phyloP scores from a whole-genome alignment of 1,140 invertebrate genomes.

The Atta cephalotes region DNA sequence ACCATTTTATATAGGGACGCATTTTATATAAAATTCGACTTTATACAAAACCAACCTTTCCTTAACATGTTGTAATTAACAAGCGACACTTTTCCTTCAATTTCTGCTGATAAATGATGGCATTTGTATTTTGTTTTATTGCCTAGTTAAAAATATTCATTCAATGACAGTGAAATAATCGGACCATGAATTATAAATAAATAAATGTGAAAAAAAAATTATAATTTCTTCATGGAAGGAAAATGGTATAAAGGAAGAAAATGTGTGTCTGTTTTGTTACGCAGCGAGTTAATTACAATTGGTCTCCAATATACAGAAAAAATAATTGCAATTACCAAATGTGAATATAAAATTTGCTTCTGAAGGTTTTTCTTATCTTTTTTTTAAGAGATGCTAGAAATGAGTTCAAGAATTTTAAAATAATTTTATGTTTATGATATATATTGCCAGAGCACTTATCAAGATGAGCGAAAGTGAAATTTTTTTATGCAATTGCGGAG shows the following conservation, averaged over 20 bases:
- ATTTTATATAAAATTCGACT: not conserved
- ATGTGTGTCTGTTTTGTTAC: not conserved
- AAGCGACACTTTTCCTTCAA: conserved; percentile 32
- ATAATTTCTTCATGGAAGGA: conserved; percentile 11
- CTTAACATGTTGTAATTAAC: conserved; percentile 23
- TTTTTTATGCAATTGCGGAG: not conserved
- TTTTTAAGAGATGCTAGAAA: not conserved
- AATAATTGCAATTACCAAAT: conserved; percentile 43
- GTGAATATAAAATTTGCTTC: not conserved
- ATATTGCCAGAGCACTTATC: not conserved
- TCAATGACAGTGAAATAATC: not conserved
- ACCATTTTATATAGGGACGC: not conserved
- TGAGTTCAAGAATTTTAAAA: not conserved
- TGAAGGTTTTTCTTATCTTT: not conserved
- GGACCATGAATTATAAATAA: conserved; percentile 18
- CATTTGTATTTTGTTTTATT: conserved; percentile 14
- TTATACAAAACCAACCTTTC: not conserved
- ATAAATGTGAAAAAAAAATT: conserved; percentile 27
- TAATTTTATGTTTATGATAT: not conserved
- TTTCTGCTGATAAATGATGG: conserved; percentile 10
- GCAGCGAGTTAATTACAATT: conserved; percentile 38
- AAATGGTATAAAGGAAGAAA: not conserved
- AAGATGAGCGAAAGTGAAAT: conserved; percentile 36
- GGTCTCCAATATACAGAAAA: not conserved
- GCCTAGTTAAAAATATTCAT: conserved; percentile 25